phyloP scores from a whole-genome alignment of 2,113 vertebrate genomes.

The Murina feae region DNA sequence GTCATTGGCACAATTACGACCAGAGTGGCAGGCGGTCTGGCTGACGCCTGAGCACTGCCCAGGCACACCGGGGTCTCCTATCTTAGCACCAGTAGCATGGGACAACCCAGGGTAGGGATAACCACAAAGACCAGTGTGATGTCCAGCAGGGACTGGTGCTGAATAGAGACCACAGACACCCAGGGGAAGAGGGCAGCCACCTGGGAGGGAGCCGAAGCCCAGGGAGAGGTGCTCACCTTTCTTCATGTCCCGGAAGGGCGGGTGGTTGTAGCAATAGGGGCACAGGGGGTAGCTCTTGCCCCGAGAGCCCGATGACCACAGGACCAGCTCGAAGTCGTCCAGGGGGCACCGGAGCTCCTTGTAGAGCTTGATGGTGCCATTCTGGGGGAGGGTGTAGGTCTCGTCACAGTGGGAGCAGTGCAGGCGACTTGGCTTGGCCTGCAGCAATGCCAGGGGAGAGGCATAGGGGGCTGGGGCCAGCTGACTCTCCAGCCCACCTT shows the following conservation, averaged over 20 bases:
- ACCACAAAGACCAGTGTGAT: neutral
- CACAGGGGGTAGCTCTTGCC: conserved; percentile 97
- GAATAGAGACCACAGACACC: neutral
- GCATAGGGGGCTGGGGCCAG: neutral
- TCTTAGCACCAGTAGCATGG: neutral
- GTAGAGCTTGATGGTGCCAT: conserved; percentile 96
- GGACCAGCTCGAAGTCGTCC: conserved; percentile 96
- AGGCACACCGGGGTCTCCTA: neutral
- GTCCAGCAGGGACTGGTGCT: neutral
- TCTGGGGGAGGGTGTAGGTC: conserved; percentile 96
- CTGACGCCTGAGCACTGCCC: neutral
- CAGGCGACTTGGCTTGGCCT: conserved; percentile 96
- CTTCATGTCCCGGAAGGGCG: conserved; percentile 98
- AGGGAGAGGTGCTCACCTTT: conserved; percentile 86
- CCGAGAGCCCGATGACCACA: conserved; percentile 94
- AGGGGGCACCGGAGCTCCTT: conserved; percentile 96
- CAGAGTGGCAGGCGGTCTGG: neutral
- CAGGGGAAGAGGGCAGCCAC: neutral
- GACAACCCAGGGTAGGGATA: neutral
- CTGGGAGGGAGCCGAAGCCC: neutral
- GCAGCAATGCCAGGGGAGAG: neutral
- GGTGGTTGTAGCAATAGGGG: conserved; percentile 96
- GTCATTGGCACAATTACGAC: neutral
- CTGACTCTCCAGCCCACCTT: rapidly evolving
- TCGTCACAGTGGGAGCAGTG: conserved; percentile 99